Evolutionary conservation across 2,888 invertebrate species (phyloP).

Genomic region (Yponomeuta sedellus): DNA sequence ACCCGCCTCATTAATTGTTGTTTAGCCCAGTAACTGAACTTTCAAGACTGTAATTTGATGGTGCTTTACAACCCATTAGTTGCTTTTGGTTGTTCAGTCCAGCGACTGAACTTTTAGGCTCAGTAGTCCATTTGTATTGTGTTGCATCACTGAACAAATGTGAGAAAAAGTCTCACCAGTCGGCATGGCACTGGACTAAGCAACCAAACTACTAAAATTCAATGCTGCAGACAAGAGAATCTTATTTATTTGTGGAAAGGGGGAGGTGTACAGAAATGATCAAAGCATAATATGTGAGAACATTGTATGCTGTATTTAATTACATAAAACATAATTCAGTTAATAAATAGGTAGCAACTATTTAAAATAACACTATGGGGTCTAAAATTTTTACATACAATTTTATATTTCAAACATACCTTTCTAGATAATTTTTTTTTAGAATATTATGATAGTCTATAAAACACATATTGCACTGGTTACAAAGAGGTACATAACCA

Average conservation of each 20-base stretch:
- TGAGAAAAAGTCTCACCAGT: too few species aligned
- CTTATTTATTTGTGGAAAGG: too few species aligned
- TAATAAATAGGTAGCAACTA: background rate
- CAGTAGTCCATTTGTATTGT: too few species aligned
- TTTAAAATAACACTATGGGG: background rate
- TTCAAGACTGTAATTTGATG: too few species aligned
- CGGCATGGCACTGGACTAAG: background rate
- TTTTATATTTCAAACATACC: background rate
- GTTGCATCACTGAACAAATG: too few species aligned
- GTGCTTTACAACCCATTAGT: too few species aligned
- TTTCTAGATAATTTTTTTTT: background rate
- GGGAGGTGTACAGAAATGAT: background rate
- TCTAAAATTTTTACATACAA: slow-evolving; percentile 2
- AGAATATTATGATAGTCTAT: background rate
- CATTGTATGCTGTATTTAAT: background rate
- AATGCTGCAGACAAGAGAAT: background rate
- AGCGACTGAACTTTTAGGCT: too few species aligned
- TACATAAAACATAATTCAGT: background rate
- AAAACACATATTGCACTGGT: slow-evolving; percentile 1
- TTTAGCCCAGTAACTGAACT: too few species aligned
- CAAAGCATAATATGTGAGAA: background rate
- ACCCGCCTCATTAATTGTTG: too few species aligned
- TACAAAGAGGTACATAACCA: background rate
- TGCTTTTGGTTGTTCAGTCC: too few species aligned
- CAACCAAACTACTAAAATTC: background rate